Evolutionary conservation across 2,888 invertebrate species (phyloP), one percentile per base, ranked within the genome.

Genomic region (Eremobia ochroleuca): DNA sequence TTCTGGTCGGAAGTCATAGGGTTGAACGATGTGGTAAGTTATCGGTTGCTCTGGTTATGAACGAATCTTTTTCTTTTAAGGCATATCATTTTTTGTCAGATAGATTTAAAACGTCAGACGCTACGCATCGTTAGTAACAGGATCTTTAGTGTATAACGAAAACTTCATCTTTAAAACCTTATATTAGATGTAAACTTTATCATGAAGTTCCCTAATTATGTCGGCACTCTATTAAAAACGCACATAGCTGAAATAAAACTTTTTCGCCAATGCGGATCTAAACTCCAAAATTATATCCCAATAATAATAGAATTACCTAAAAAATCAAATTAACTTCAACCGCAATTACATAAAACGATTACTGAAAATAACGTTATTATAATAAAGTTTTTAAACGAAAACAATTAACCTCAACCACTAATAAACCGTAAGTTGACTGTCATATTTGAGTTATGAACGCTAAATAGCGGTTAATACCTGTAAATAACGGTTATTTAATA

Each of bases 381-480:
- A 58, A 28, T 64, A 43, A 70, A 62, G 28, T 71, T 59, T 40
- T 64, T 37, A 59, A 77, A 65, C 59, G 58, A 46, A 77, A 86
- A 83, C 66, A 66, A 84, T 84, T 83, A 79, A 73, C 37, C 34
- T 43, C 40, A 2, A 72, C 78, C 83, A 52, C 62, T 79, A 73
- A 87, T 70, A 67, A 75, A 84, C 8, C 69, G 18, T 37, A 86
- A 74, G 58, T 74, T 34, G 64, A 37, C 49, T 31, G 74, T 64
- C 84, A 72, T 59, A 69, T 76, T 85, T 79, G 69, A 75, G 79
- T 84, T 83, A 75, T 73, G 73, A 75, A 59, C 72, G 66, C 83
- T 86, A 79, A 86, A 77, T 79, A 83, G 52, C 69, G 68, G 83
- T 82, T 76, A 82, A 82, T 34, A 68, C 46, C n/a, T 43, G 70